Evolutionary conservation across 2,797 vertebrate species (phyloP).

Genomic region (Myotis myotis): DNA sequence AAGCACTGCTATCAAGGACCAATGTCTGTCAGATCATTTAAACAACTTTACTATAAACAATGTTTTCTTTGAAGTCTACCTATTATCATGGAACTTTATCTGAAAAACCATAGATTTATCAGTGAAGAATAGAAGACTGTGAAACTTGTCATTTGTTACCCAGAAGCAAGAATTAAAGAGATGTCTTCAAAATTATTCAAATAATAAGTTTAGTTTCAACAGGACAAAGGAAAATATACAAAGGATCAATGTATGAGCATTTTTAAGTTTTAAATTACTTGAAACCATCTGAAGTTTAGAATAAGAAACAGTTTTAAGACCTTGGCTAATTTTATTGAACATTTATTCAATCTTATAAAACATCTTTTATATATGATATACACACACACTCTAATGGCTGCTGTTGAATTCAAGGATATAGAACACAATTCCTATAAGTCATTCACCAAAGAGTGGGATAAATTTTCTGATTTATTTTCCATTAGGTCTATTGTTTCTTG

Average conservation of each 20-base stretch:
- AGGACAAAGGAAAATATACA: neutral
- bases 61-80: conserved; percentile 39
- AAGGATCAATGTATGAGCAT: neutral
- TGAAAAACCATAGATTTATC: conserved; percentile 20
- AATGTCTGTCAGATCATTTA: conserved; percentile 51
- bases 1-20: conserved; percentile 52
- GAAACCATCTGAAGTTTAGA: conserved; percentile 15
- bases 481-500: neutral
- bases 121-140: conserved; percentile 29
- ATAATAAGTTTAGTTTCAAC: neutral
- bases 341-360: conserved; percentile 38
- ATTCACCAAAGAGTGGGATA: neutral
- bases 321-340: conserved; percentile 26
- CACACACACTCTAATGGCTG: neutral
- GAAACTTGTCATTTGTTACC: conserved; percentile 26
- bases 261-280: conserved; percentile 39
- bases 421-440: neutral
- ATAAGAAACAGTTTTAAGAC: conserved; percentile 26
- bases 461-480: conserved; percentile 9
- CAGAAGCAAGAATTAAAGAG: conserved; percentile 26
- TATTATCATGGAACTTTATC: conserved; percentile 35
- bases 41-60: conserved; percentile 48
- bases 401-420: neutral
- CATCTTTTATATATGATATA: neutral
- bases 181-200: neutral